Conservation (phyloP, 1,140 invertebrate species). For the Nephotettix cincticeps region DNA sequence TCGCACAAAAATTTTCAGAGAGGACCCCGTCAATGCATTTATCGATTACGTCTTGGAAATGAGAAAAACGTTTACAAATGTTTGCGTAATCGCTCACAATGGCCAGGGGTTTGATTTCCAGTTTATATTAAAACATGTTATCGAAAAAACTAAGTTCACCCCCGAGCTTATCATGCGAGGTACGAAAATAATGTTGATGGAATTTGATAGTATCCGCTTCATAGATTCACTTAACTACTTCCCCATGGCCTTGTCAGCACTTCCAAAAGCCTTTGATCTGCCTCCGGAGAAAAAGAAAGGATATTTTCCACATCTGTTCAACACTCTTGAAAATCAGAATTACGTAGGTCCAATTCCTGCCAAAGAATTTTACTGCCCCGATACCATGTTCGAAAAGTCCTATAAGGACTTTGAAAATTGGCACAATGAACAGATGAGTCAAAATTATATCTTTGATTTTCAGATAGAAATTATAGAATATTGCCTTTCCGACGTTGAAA, state of each 20-base stretch:
- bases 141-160: neutral
- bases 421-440: neutral
- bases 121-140: neutral
- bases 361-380: constrained; percentile 11
- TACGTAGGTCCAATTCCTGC: neutral
- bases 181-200: neutral
- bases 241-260: constrained; percentile 35
- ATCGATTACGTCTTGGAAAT: too few species aligned
- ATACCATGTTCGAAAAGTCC: neutral
- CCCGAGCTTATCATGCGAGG: neutral
- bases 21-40: too few species aligned
- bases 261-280: constrained; percentile 42
- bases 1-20: too few species aligned
- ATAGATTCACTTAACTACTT: constrained; percentile 43
- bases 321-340: constrained; percentile 23
- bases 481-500: neutral
- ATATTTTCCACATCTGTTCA: constrained; percentile 42
- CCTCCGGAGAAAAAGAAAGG: too few species aligned
- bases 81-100: neutral
- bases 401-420: neutral
- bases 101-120: neutral
- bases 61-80: too few species aligned
- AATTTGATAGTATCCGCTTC: constrained; percentile 29
- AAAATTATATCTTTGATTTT: neutral
- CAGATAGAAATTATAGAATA: neutral